A percentile compares a stretch with the other conserved stretches of the same genome.
Conservation (phyloP, 2,113 vertebrate species). For the Eulemur rufifrons region DNA sequence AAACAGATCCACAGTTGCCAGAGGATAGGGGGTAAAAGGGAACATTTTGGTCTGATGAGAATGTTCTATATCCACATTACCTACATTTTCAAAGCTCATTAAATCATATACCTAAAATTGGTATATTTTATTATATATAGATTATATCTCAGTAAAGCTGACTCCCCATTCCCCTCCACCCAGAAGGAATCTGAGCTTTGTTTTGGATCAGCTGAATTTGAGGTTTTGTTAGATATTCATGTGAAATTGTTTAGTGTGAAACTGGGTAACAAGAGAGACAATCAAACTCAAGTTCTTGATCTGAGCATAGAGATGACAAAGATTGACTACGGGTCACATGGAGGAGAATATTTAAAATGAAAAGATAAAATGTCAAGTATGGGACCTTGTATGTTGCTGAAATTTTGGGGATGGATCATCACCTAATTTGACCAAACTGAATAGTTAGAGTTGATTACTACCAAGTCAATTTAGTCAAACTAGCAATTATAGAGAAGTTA, state of each 20-base stretch:
- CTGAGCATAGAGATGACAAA: background rate
- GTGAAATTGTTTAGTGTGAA: background rate
- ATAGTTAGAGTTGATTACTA: background rate
- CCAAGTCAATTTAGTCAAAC: background rate
- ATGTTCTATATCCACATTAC: background rate
- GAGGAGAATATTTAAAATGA: background rate
- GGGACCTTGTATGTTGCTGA: background rate
- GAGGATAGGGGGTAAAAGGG: background rate
- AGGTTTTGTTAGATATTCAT: background rate
- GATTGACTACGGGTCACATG: background rate
- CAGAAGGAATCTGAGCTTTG: background rate
- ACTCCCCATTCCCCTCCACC: too few relatives aligned
- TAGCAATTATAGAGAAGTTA: background rate
- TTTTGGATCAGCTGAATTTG: background rate
- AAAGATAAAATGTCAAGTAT: background rate
- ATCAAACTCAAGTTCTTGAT: background rate
- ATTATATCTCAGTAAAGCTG: background rate
- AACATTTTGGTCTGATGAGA: background rate
- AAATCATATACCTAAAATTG: background rate
- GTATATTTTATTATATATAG: background rate
- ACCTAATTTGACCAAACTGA: background rate
- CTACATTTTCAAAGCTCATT: background rate
- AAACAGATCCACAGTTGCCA: background rate
- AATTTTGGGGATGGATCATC: background rate
- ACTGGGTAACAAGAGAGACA: background rate